Conservation (phyloP, 2,113 vertebrate genomes). For the Dicentrarchus labrax region DNA sequence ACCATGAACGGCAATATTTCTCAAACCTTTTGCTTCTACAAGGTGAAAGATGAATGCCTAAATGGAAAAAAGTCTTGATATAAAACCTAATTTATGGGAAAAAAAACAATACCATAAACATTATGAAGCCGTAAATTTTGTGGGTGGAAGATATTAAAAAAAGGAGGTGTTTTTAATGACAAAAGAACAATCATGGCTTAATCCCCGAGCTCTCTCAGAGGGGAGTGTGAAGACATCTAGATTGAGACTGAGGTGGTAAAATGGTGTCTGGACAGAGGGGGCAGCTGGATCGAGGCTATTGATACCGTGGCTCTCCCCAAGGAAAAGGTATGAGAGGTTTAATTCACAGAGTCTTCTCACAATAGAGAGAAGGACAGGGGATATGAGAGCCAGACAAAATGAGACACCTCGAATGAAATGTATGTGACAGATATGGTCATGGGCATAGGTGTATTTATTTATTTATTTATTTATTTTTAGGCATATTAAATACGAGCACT, state of each 20-base stretch:
- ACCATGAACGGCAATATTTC: neutral
- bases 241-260: slow-evolving; percentile 16
- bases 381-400: slow-evolving; percentile 20
- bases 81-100: slow-evolving; percentile 4
- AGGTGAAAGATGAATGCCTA: neutral
- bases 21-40: neutral
- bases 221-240: slow-evolving; percentile 3
- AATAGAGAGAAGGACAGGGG: neutral
- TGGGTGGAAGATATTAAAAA: slow-evolving; percentile 2
- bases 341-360: slow-evolving; percentile 27
- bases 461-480: too few species aligned
- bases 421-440: too few species aligned
- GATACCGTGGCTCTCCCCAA: neutral
- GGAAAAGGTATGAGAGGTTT: slow-evolving; percentile 21
- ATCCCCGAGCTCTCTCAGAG: neutral
- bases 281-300: neutral
- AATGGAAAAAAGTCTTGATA: neutral
- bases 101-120: neutral
- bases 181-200: neutral
- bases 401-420: slow-evolving; percentile 17
- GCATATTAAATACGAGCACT: too few species aligned
- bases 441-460: too few species aligned
- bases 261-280: neutral
- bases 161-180: slow-evolving; percentile 4
- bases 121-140: neutral